Conservation (phyloP, 2,797 vertebrate genomes). For the Pangasius djambal region DNA sequence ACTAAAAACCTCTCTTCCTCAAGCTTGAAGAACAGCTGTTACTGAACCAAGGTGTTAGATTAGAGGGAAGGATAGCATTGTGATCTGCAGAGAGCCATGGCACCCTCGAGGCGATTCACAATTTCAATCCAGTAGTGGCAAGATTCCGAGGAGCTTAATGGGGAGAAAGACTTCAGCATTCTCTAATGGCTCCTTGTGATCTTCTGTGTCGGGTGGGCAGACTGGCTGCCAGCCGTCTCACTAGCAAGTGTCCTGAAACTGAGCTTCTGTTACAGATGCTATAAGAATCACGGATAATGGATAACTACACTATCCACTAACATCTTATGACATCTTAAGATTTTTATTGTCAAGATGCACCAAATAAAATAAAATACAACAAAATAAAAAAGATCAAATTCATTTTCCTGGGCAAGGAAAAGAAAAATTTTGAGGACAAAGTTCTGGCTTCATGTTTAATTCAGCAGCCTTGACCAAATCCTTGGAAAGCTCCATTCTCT, state of each 20-base stretch:
- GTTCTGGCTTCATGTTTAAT: slow-evolving; percentile 62
- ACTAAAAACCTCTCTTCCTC: slow-evolving; percentile 24
- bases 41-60: slow-evolving; percentile 15
- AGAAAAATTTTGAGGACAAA: slow-evolving; percentile 29
- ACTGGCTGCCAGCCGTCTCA: neutral
- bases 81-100: slow-evolving; percentile 16
- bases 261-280: neutral
- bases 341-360: neutral
- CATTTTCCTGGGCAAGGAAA: neutral
- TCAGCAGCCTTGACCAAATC: slow-evolving; percentile 60
- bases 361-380: slow-evolving; percentile 18
- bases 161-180: slow-evolving; percentile 13
- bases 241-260: neutral
- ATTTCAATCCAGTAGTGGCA: neutral
- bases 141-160: slow-evolving; percentile 26
- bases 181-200: slow-evolving; percentile 24
- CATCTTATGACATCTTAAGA: too few species aligned
- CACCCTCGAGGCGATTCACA: slow-evolving; percentile 7
- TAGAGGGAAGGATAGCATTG: slow-evolving; percentile 27
- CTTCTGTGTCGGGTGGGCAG: neutral
- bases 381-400: slow-evolving; percentile 8
- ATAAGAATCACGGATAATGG: neutral
- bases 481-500: slow-evolving; percentile 58
- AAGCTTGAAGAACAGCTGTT: slow-evolving; percentile 19
- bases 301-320: neutral